Percentiles rank a stretch among this genome's conserved stretches.
phyloP scores from a whole-genome alignment of 2,113 vertebrate species.

The Plestiodon gilberti region DNA sequence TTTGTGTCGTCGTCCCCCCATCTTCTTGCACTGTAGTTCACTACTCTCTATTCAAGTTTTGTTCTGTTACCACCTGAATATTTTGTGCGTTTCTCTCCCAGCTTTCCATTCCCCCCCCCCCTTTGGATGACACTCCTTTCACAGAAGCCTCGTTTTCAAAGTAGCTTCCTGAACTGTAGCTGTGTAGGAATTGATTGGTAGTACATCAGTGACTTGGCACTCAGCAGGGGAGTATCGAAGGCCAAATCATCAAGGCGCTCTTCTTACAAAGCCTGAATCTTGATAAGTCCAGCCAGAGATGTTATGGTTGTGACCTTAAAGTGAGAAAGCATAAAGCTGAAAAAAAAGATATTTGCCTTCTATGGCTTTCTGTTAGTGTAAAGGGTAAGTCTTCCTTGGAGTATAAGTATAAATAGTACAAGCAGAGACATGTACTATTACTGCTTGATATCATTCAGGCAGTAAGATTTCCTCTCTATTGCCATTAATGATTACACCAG shows the following conservation, averaged over 20 bases:
- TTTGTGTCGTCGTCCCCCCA: neutral
- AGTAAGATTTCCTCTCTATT: neutral
- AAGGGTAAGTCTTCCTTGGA: constrained; percentile 20
- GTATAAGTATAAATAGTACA: constrained; percentile 1
- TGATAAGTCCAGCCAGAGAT: constrained; percentile 53
- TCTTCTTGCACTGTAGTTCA: fast-evolving
- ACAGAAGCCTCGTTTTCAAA: constrained; percentile 42
- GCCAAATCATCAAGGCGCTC: constrained; percentile 56
- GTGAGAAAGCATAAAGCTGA: constrained; percentile 34
- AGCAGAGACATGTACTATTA: neutral
- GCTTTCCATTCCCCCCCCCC: constrained; percentile 7
- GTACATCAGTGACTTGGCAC: constrained; percentile 55
- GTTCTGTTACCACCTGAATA: neutral
- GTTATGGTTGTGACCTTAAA: constrained; percentile 44
- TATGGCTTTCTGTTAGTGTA: constrained; percentile 5
- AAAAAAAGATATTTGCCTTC: neutral
- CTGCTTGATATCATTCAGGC: neutral
- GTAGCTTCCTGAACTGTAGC: constrained; percentile 62
- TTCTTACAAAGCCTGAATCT: constrained; percentile 38
- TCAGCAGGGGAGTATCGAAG: constrained; percentile 52
- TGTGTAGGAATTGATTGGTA: constrained; percentile 68
- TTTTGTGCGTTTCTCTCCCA: neutral
- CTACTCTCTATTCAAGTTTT: neutral
- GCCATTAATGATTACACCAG: neutral
- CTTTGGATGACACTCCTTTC: constrained; percentile 2